These are phyloP conservation scores for Zaprionus taronus DNA, from an alignment of 1,140 invertebrate genomes.

Conservation along the genomic window DNA sequence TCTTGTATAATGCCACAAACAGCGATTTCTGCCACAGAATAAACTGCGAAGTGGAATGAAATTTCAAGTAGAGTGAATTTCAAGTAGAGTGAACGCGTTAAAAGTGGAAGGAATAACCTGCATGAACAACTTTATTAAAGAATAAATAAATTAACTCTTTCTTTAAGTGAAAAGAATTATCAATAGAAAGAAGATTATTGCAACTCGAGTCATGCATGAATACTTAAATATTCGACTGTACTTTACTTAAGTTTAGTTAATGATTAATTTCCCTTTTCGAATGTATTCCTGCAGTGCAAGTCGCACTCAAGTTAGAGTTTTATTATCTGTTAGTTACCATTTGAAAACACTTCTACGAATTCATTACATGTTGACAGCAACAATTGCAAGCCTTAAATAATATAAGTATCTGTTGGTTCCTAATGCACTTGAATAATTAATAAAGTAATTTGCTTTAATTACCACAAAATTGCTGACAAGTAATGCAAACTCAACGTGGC, in stretches of 20 bases:
- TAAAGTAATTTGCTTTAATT: background rate
- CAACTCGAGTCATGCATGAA: no score
- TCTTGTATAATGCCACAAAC: slow-evolving; percentile 16
- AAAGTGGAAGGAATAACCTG: no score
- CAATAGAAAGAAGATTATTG: no score
- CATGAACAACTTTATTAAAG: no score
- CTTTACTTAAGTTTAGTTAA: no score
- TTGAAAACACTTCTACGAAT: background rate
- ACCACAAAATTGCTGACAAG: background rate
- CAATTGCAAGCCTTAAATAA: background rate
- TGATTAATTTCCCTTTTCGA: no score
- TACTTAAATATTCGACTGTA: no score
- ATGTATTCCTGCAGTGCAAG: no score
- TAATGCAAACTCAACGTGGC: background rate
- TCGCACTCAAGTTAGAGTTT: background rate
- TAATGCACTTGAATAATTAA: slow-evolving; percentile 3
- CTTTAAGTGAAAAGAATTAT: no score
- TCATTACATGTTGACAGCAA: background rate
- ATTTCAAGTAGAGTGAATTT: background rate
- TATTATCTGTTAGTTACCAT: background rate
- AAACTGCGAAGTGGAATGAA: background rate
- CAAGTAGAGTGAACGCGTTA: no score
- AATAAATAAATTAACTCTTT: background rate
- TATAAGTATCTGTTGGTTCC: background rate
- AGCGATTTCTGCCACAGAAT: slow-evolving; percentile 5